A percentile compares a stretch with the other conserved stretches of the same genome.
Conservation (phyloP, 1,140 invertebrate genomes). For the Acarapis woodi region DNA sequence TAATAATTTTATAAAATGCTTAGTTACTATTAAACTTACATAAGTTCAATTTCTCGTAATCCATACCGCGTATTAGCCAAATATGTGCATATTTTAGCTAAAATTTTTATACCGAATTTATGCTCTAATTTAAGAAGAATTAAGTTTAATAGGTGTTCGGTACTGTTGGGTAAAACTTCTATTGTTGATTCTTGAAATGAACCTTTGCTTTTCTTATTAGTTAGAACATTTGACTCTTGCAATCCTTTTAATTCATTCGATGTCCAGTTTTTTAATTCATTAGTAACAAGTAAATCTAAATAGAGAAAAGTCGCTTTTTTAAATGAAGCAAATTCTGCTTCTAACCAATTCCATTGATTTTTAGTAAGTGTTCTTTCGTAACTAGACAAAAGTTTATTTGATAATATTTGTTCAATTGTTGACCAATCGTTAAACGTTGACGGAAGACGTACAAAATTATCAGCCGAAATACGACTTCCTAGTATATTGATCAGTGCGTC, state of each 20-base stretch:
- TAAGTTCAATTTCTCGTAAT: constrained; percentile 15
- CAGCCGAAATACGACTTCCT: constrained; percentile 12
- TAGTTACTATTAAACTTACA: constrained; percentile 13
- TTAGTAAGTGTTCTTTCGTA: constrained; percentile 9
- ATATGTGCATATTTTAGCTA: constrained; percentile 13
- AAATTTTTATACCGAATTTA: constrained; percentile 10
- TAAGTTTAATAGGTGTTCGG: constrained; percentile 1
- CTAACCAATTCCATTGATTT: constrained; percentile 11
- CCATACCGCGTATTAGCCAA: constrained; percentile 14
- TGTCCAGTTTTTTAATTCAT: constrained; percentile 7
- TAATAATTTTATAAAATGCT: background rate
- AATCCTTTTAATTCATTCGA: too few species aligned
- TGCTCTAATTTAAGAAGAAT: constrained; percentile 10
- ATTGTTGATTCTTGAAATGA: too few species aligned
- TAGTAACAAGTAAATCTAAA: constrained; percentile 8
- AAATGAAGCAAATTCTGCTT: too few species aligned
- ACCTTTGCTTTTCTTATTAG: too few species aligned
- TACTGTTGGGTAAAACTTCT: constrained; percentile 4
- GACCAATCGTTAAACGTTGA: background rate
- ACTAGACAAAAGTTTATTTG: background rate
- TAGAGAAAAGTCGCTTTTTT: constrained; percentile 8
- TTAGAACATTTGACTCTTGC: too few species aligned
- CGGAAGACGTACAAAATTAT: constrained; percentile 12
- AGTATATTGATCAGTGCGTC: constrained; percentile 12
- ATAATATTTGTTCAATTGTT: background rate